phyloP scores from a whole-genome alignment of 2,888 invertebrate species.

The Diabrotica balteata region DNA sequence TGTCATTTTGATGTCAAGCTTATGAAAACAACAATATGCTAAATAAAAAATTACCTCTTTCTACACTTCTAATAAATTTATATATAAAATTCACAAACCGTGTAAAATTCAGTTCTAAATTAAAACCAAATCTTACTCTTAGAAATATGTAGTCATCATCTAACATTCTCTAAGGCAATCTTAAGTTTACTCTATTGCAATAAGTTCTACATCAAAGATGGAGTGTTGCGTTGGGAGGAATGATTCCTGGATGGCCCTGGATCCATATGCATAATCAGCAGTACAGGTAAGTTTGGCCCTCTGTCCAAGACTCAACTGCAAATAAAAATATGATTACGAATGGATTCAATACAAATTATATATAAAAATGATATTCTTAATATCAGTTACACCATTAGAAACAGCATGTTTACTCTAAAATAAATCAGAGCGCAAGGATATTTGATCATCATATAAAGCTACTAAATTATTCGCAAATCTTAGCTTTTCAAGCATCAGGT shows the following conservation, averaged over 20 bases:
- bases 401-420: conserved; percentile 34
- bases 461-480: too few species aligned
- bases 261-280: conserved; percentile 96
- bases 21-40: background rate
- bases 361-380: background rate
- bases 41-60: background rate
- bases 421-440: conserved; percentile 59
- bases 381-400: conserved; percentile 10
- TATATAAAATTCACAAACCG: background rate
- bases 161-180: conserved; percentile 22
- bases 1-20: too few species aligned
- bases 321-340: background rate
- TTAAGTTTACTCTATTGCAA: conserved; percentile 76
- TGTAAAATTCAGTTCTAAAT: background rate
- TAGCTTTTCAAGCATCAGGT: too few species aligned
- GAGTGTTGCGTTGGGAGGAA: conserved; percentile 93
- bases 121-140: conserved; percentile 1
- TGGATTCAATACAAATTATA: background rate
- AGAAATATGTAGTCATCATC: conserved; percentile 16
- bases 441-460: background rate
- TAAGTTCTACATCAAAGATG: conserved; percentile 96
- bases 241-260: conserved; percentile 89
- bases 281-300: conserved; percentile 91
- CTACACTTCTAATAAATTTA: conserved; percentile 3
- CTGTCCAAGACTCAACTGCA: conserved; percentile 91